phyloP scores from a whole-genome alignment of 2,797 vertebrate genomes.

The Neostethus bicornis region DNA sequence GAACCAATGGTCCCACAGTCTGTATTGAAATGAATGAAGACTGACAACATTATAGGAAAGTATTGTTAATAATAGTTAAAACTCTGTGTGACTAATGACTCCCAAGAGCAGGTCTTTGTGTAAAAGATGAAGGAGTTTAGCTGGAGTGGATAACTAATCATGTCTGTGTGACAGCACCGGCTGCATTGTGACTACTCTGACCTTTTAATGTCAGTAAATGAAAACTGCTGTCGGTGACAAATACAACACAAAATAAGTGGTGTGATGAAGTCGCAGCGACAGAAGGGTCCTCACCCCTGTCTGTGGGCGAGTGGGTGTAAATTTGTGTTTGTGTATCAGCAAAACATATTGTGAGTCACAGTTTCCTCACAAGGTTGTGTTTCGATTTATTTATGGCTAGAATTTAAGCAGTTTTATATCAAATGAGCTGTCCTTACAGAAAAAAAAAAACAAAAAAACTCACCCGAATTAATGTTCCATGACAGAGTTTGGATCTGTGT shows the following conservation, averaged over 20 bases:
- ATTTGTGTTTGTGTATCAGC: not conserved
- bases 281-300: conserved; percentile 22
- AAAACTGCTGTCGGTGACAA: conserved; percentile 48
- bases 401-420: conserved; percentile 18
- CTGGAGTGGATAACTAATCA: conserved; percentile 29
- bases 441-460: conserved; percentile 9
- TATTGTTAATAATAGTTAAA: conserved; percentile 24
- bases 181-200: conserved; percentile 50
- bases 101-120: conserved; percentile 23
- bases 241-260: conserved; percentile 28
- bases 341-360: not conserved
- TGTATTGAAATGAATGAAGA: conserved; percentile 8
- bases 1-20: conserved; percentile 17
- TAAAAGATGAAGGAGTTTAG: conserved; percentile 20
- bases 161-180: not conserved
- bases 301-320: not conserved
- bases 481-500: conserved; percentile 3
- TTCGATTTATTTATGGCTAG: conserved; percentile 6
- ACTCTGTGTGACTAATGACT: conserved; percentile 31
- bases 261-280: conserved; percentile 26
- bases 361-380: conserved; percentile 4
- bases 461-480: conserved; percentile 19
- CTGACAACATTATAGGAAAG: conserved; percentile 23
- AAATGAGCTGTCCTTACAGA: conserved; percentile 22
- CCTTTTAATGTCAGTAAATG: conserved; percentile 54